Evolutionary conservation across 2,797 vertebrate species (phyloP).

Genomic region (Helostoma temminkii): DNA sequence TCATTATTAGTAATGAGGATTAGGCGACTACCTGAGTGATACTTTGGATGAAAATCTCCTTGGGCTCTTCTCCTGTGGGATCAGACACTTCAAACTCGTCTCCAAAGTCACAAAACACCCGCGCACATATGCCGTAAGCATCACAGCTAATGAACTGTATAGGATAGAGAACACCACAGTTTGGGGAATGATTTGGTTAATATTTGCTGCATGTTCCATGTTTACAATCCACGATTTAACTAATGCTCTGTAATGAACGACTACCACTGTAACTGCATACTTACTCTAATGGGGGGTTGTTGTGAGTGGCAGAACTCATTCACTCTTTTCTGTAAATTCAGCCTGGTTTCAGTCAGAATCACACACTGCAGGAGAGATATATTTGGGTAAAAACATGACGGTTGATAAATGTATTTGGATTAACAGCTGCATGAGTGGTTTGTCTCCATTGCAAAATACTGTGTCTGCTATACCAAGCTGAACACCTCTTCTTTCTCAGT

Average conservation of each 20-base stretch:
- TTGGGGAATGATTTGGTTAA: conserved; percentile 1
- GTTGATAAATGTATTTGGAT: background rate
- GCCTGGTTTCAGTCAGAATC: conserved; percentile 91
- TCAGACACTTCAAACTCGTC: conserved; percentile 96
- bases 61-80: conserved; percentile 96
- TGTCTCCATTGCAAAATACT: background rate
- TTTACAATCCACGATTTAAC: background rate
- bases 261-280: background rate
- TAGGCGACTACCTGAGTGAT: conserved; percentile 88
- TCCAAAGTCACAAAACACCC: conserved; percentile 98
- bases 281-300: conserved; percentile 93
- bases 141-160: conserved; percentile 94
- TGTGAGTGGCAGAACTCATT: conserved; percentile 94
- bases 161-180: conserved; percentile 4
- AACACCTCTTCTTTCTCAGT: background rate
- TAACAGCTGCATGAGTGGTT: background rate
- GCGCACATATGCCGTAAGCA: conserved; percentile 91
- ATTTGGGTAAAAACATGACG: background rate
- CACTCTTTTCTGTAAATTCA: conserved; percentile 91
- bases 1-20: background rate
- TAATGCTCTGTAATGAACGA: conserved; percentile 1
- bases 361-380: conserved; percentile 87
- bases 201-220: background rate
- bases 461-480: background rate
- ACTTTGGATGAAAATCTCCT: conserved; percentile 96